Evolutionary conservation across 1,140 invertebrate species (phyloP).

Genomic region (Cydia pomonella): DNA sequence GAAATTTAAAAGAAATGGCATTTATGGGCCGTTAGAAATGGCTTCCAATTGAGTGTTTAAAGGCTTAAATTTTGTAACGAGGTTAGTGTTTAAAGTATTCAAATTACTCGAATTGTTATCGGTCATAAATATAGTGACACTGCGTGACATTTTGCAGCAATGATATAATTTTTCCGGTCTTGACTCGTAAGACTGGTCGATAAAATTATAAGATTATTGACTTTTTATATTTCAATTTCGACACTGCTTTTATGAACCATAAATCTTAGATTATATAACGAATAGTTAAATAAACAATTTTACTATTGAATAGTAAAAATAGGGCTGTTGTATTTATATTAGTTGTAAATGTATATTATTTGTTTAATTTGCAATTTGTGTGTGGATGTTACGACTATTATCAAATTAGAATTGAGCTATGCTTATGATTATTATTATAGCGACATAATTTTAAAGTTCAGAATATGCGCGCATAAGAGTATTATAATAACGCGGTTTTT

Average conservation of each 20-base stretch:
- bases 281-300: slow-evolving; percentile 61
- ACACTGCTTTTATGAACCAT: slow-evolving; percentile 55
- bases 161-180: slow-evolving; percentile 16
- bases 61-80: slow-evolving; percentile 32
- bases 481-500: background rate
- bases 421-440: background rate
- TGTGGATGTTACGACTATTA: slow-evolving; percentile 38
- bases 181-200: background rate
- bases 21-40: slow-evolving; percentile 21
- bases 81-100: slow-evolving; percentile 33
- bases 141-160: slow-evolving; percentile 7
- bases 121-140: slow-evolving; percentile 30
- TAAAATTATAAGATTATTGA: slow-evolving; percentile 36
- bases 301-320: slow-evolving; percentile 75
- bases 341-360: slow-evolving; percentile 72
- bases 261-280: slow-evolving; percentile 55
- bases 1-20: background rate
- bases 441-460: slow-evolving; percentile 14
- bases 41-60: slow-evolving; percentile 16
- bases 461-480: slow-evolving; percentile 9
- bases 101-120: slow-evolving; percentile 51
- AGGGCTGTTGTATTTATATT: slow-evolving; percentile 77
- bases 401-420: slow-evolving; percentile 20
- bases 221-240: slow-evolving; percentile 48
- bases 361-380: slow-evolving; percentile 51